Conservation (phyloP, 2,888 invertebrate species). For the Plusia festucae region DNA sequence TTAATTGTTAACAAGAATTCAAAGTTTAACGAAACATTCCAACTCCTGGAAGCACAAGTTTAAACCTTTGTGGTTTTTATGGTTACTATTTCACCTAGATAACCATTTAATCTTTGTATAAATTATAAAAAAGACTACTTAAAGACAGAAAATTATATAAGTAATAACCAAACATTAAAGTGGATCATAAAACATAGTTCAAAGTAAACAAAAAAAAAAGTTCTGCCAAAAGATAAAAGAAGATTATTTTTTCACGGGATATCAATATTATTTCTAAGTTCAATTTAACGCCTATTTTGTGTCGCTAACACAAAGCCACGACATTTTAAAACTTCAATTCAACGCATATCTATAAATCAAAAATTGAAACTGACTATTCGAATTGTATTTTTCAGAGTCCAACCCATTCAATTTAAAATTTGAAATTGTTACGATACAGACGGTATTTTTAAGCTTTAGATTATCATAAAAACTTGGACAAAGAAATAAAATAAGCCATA, state of each 20-base stretch:
- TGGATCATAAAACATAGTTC: too few relatives aligned
- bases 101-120: too few relatives aligned
- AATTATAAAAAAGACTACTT: too few relatives aligned
- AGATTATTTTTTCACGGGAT: neutral
- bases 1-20: neutral
- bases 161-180: too few relatives aligned
- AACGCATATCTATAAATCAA: neutral
- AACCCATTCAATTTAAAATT: constrained; percentile 2
- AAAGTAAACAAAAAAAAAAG: too few relatives aligned
- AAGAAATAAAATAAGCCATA: neutral
- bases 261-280: neutral
- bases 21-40: neutral
- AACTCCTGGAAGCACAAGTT: too few relatives aligned
- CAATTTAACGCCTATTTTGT: too few relatives aligned
- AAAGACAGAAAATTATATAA: too few relatives aligned
- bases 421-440: neutral
- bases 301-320: too few relatives aligned
- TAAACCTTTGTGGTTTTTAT: too few relatives aligned
- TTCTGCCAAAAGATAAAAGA: neutral
- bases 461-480: constrained; percentile 7
- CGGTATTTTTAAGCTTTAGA: constrained; percentile 1
- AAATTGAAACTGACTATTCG: neutral
- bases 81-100: too few relatives aligned
- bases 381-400: neutral
- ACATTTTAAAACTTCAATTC: neutral